Conservation (phyloP, 1,140 invertebrate genomes). For the Drosophila ambigua region DNA sequence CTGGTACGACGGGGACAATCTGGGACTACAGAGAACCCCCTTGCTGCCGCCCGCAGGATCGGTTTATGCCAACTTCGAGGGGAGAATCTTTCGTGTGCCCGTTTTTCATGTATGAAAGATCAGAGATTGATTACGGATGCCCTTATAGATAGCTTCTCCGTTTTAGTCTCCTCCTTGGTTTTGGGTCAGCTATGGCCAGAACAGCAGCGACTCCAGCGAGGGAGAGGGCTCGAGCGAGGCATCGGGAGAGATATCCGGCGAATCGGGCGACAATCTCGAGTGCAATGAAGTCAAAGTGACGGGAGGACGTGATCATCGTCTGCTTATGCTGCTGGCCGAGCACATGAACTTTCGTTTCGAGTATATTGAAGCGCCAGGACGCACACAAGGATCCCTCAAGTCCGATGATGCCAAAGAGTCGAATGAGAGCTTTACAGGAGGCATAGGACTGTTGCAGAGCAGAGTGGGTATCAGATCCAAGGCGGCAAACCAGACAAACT, state of each 20-base stretch:
- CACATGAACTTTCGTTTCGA: conserved; percentile 88
- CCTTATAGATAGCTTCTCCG: background rate
- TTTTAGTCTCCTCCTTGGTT: conserved; percentile 89
- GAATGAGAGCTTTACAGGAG: conserved; percentile 88
- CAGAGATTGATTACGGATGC: background rate
- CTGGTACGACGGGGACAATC: conserved; percentile 87
- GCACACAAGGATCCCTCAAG: conserved; percentile 87
- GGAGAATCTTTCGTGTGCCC: conserved; percentile 87
- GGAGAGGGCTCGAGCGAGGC: background rate
- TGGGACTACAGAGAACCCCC: conserved; percentile 86
- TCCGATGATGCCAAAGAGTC: conserved; percentile 82
- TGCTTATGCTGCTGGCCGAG: conserved; percentile 86
- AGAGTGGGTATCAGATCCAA: conserved; percentile 84
- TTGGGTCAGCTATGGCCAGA: conserved; percentile 86
- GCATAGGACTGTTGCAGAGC: conserved; percentile 87
- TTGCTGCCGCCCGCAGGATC: conserved; percentile 86
- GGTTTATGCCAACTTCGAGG: conserved; percentile 87
- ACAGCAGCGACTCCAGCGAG: conserved; percentile 17
- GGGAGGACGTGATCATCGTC: conserved; percentile 88
- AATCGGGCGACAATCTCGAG: conserved; percentile 6
- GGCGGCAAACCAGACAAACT: rapidly evolving
- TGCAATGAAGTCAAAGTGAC: conserved; percentile 86
- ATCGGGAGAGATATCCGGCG: background rate
- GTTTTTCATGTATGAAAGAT: conserved; percentile 86
- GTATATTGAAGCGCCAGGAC: conserved; percentile 88